Base-by-base conservation (phyloP, 2,888 invertebrate species). In the Sinohyriopsis cumingii region DNA sequence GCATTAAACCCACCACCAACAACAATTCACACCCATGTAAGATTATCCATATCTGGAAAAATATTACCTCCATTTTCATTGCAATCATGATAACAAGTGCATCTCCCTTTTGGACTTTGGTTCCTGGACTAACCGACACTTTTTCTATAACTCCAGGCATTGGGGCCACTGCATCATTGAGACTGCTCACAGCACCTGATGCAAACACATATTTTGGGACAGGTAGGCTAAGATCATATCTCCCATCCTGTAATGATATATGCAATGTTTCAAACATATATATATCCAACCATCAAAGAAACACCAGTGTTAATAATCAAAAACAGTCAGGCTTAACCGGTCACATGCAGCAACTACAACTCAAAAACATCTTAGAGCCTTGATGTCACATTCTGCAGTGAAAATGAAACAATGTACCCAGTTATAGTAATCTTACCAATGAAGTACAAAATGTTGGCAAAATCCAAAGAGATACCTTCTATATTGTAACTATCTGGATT, bases 71-170 rank as follows among this genome's bases (percentile, higher is more conserved):
- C 99, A 99, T 99, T 92, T 99, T 99, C 99, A 99, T 99, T 0
- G 99, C 99, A 78, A 98, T 97, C 87, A 99, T 94, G 61, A 98
- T 95, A 73, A 98, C 94, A 4, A 99, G 91, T 0, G 95, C 94
- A 88, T 99, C 97, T 0, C 98, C 98, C 88, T 93, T 93, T 76
- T 94, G 93, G 5, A 99, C 97, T 84, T 88, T 80, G 83, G 97
- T 95, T 0, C 97, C 98, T 33, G 93, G 91, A 73, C 93, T 92
- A 3, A 99, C 96, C 25, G 55, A 96, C 93, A 99, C 91, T 89
- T 96, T 96, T 87, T 99, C 98, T 59, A 99, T 92, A 22, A 98
- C 94, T 2, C 99, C 99, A 0, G 99, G 99, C 93, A 99, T 99
- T 18, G 99, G 99, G 9, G 98, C 95, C 1, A 94, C 90, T 1